A percentile compares a stretch with the other conserved stretches of the same genome.
phyloP scores from a whole-genome alignment of 2,113 vertebrate genomes.

The Stigmatopora argus region DNA sequence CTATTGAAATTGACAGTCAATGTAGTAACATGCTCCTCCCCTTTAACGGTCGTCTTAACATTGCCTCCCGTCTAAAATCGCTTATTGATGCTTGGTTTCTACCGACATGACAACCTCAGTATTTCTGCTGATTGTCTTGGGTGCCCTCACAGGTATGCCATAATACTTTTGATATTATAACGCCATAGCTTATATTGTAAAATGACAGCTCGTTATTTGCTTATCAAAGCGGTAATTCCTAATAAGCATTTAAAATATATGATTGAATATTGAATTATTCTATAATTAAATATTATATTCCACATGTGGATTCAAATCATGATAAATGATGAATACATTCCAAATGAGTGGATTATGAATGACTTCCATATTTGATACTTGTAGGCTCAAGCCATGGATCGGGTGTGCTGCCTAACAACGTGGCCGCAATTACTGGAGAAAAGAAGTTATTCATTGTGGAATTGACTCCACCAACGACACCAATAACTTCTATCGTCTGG shows the following conservation, averaged over 20 bases:
- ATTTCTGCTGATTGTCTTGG: constrained; percentile 24
- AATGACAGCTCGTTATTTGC: too few relatives aligned
- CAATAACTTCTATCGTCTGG: constrained; percentile 13
- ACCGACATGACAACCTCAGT: constrained; percentile 21
- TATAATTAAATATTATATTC: not conserved
- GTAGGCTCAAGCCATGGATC: constrained; percentile 23
- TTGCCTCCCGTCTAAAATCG: constrained; percentile 2
- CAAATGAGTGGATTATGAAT: not conserved
- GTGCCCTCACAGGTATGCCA: constrained; percentile 24
- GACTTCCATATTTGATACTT: not conserved
- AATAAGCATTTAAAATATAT: not conserved
- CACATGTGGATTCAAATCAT: not conserved
- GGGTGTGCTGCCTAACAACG: constrained; percentile 22
- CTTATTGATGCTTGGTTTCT: not conserved
- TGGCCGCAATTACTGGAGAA: constrained; percentile 12
- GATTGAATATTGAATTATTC: not conserved
- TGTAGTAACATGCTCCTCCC: constrained; percentile 12
- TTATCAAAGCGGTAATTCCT: too few relatives aligned
- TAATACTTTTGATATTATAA: not conserved
- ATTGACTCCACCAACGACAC: not conserved
- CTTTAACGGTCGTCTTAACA: constrained; percentile 1
- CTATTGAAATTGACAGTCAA: not conserved
- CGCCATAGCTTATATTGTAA: too few relatives aligned
- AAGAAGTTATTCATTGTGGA: constrained; percentile 29
- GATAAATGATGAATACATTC: not conserved